A percentile compares a stretch with the other conserved stretches of the same genome.
Conservation (phyloP, 2,797 vertebrate genomes). For the Threskiornis aethiopicus region DNA sequence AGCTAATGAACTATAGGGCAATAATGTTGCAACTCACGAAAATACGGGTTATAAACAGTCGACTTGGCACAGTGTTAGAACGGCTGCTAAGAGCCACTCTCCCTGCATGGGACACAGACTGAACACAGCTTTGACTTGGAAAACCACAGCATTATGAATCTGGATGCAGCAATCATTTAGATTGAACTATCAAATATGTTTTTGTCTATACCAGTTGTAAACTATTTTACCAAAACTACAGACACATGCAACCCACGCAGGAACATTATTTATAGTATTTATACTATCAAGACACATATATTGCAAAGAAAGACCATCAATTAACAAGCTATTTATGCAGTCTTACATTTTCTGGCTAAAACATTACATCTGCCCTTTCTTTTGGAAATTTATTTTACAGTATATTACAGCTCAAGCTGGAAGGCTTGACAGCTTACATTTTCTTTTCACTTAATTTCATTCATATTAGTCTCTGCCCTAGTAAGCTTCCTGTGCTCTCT, state of each 20-base stretch:
- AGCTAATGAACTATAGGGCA: not conserved
- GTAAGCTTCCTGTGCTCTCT: not conserved
- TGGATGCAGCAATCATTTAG: not conserved
- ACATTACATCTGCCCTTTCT: not conserved
- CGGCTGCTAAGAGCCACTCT: not conserved
- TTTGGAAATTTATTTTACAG: not conserved
- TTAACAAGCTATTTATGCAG: not conserved
- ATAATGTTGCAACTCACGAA: not conserved
- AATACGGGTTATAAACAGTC: not conserved
- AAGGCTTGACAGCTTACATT: conserved; percentile 8
- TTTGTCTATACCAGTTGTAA: not conserved
- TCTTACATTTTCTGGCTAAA: not conserved
- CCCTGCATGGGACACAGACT: not conserved
- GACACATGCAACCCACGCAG: not conserved
- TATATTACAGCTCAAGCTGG: not conserved
- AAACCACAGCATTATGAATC: not conserved
- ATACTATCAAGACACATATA: not conserved
- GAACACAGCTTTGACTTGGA: not conserved
- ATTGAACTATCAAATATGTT: not conserved
- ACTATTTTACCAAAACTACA: not conserved
- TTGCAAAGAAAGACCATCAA: not conserved
- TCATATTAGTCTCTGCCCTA: conserved; percentile 1
- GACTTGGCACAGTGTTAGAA: not conserved
- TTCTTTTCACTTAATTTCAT: conserved; percentile 20
- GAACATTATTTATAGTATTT: not conserved